Conservation (phyloP, 2,888 invertebrate species). For the Tetheella fluctuosa region DNA sequence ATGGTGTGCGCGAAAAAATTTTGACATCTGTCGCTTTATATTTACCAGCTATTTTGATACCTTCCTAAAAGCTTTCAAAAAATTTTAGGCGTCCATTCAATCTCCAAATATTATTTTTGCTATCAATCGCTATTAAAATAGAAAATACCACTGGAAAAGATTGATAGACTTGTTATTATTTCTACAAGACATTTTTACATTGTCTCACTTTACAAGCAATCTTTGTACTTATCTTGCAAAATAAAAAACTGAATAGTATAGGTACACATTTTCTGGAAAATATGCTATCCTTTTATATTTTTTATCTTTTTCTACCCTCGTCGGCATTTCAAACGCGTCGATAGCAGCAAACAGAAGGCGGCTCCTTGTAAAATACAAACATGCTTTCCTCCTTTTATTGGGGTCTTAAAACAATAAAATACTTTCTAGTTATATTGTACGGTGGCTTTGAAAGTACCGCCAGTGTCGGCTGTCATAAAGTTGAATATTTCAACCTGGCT, state of each 20-base stretch:
- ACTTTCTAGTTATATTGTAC: constrained; percentile 50
- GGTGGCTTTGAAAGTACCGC: constrained; percentile 33
- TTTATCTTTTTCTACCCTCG: constrained; percentile 25
- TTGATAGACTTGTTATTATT: neutral
- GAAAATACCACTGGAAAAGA: neutral
- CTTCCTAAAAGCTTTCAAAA: constrained; percentile 37
- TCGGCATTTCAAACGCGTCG: constrained; percentile 36
- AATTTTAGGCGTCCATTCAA: constrained; percentile 10
- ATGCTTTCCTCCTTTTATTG: constrained; percentile 56
- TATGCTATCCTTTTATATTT: constrained; percentile 6
- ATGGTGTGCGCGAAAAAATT: constrained; percentile 65
- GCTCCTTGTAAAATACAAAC: constrained; percentile 61
- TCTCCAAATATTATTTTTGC: neutral
- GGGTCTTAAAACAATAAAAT: constrained; percentile 70
- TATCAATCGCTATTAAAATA: neutral
- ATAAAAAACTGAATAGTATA: too few relatives aligned
- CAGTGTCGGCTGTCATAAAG: constrained; percentile 46
- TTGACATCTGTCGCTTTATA: constrained; percentile 70
- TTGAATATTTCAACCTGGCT: constrained; percentile 53
- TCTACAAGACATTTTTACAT: too few relatives aligned
- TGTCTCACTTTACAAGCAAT: too few relatives aligned
- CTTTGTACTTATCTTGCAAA: too few relatives aligned
- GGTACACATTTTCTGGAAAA: neutral
- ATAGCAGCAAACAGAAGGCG: constrained; percentile 54
- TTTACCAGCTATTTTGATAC: constrained; percentile 31